A percentile compares a stretch with the other conserved stretches of the same genome.
Conservation (phyloP, 2,888 invertebrate species). For the Vesta saturnalis region DNA sequence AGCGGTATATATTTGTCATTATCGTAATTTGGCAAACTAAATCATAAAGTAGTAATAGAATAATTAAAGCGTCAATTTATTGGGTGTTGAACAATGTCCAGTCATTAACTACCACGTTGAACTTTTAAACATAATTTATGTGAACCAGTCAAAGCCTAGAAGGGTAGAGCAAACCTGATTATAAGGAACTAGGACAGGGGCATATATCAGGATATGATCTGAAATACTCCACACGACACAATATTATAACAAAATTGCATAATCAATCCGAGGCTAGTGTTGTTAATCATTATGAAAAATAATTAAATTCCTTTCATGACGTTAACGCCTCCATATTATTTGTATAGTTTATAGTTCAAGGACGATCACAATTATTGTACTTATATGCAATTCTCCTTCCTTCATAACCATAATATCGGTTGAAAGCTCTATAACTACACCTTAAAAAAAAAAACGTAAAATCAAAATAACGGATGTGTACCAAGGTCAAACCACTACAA, state of each 20-base stretch:
- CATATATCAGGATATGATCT: slow-evolving; percentile 11
- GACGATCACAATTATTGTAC: background rate
- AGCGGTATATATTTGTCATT: slow-evolving; percentile 33
- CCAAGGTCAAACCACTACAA: slow-evolving; percentile 3
- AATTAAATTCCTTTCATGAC: slow-evolving; percentile 6
- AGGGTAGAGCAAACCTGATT: slow-evolving; percentile 3
- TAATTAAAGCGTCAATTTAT: background rate
- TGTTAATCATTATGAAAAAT: slow-evolving; percentile 9
- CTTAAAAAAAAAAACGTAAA: background rate
- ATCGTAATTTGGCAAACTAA: slow-evolving; percentile 30
- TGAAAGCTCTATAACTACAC: too few species aligned
- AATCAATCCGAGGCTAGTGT: slow-evolving; percentile 9
- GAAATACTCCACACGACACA: background rate
- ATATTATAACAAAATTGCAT: slow-evolving; percentile 2
- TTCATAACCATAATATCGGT: background rate
- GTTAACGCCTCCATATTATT: background rate
- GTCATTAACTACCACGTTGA: background rate
- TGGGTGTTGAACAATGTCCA: background rate
- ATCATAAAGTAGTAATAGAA: background rate
- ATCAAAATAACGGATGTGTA: slow-evolving; percentile 11
- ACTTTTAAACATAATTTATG: background rate
- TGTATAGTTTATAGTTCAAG: slow-evolving; percentile 13
- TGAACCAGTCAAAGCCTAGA: background rate
- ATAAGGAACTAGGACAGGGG: background rate
- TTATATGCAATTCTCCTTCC: background rate